Percentiles rank a stretch among this genome's conserved stretches.
Conservation (phyloP, 2,888 invertebrate species). For the Brachycybe producta region DNA sequence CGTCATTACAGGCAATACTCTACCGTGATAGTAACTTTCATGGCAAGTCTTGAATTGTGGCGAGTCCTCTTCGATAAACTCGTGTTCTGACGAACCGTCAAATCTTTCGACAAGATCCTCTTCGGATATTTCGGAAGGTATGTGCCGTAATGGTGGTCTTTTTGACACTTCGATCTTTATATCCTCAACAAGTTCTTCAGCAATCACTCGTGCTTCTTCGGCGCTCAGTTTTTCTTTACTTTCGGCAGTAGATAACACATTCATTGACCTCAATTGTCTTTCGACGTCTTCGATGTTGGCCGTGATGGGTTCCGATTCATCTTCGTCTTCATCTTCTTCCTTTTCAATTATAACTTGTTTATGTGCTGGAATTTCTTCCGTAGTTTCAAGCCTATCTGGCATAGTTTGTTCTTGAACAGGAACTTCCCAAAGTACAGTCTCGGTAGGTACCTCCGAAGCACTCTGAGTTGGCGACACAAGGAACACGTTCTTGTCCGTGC, state of each 20-base stretch:
- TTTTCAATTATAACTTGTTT: constrained; percentile 16
- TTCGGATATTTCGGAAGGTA: constrained; percentile 28
- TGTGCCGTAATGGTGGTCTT: constrained; percentile 21
- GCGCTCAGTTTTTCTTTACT: constrained; percentile 30
- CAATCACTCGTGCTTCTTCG: constrained; percentile 40
- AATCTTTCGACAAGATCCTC: constrained; percentile 26
- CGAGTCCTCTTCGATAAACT: background rate
- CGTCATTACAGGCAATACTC: constrained; percentile 27
- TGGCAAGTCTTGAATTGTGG: background rate
- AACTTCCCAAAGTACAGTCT: constrained; percentile 22
- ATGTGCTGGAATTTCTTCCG: constrained; percentile 20
- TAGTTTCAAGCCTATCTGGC: constrained; percentile 20
- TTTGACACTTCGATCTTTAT: constrained; percentile 41
- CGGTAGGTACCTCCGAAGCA: constrained; percentile 13
- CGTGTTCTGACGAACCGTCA: constrained; percentile 17
- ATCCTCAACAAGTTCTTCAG: constrained; percentile 41
- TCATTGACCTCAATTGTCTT: no score
- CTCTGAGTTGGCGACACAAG: constrained; percentile 5
- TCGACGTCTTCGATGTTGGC: constrained; percentile 13
- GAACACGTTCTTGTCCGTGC: background rate
- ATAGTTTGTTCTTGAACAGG: constrained; percentile 21
- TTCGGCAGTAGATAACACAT: constrained; percentile 23
- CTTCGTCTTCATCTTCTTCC: constrained; percentile 22
- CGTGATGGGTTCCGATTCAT: constrained; percentile 11
- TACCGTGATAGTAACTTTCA: background rate